phyloP scores from a whole-genome alignment of 2,113 vertebrate species.

The Amia ocellicauda region DNA sequence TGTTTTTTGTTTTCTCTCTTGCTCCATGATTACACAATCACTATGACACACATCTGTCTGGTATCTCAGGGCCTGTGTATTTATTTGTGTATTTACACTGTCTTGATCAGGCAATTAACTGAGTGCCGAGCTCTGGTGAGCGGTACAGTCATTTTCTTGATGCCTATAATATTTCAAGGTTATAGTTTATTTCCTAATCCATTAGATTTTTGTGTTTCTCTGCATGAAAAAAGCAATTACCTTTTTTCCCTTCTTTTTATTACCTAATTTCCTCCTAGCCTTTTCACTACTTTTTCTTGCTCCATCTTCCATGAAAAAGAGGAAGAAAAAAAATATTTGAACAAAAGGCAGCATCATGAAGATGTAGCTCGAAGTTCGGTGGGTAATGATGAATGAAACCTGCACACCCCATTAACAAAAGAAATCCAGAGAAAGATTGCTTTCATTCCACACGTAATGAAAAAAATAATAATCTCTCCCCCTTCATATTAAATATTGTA shows the following conservation, averaged over 20 bases:
- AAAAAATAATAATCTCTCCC: neutral
- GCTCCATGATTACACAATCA: too few relatives aligned
- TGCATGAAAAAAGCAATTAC: neutral
- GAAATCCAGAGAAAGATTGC: neutral
- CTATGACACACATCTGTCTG: too few relatives aligned
- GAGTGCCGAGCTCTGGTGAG: neutral
- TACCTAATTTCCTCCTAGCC: neutral
- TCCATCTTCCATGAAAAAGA: slow-evolving; percentile 5
- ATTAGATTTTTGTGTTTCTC: neutral
- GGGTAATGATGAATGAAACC: slow-evolving; percentile 6
- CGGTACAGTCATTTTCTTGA: neutral
- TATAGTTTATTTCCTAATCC: slow-evolving; percentile 5
- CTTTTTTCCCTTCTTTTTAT: neutral
- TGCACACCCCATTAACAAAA: neutral
- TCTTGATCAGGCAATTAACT: neutral
- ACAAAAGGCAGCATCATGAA: neutral
- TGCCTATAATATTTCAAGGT: neutral
- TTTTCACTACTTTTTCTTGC: neutral
- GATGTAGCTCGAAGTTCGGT: neutral
- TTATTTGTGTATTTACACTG: neutral
- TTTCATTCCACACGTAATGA: neutral
- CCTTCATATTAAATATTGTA: too few relatives aligned
- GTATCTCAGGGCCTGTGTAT: too few relatives aligned
- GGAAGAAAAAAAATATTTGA: too few relatives aligned
- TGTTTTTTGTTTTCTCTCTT: too few relatives aligned